These are phyloP conservation scores for Falco cherrug DNA, from an alignment of 2,797 vertebrate genomes.

Conservation along the genomic window DNA sequence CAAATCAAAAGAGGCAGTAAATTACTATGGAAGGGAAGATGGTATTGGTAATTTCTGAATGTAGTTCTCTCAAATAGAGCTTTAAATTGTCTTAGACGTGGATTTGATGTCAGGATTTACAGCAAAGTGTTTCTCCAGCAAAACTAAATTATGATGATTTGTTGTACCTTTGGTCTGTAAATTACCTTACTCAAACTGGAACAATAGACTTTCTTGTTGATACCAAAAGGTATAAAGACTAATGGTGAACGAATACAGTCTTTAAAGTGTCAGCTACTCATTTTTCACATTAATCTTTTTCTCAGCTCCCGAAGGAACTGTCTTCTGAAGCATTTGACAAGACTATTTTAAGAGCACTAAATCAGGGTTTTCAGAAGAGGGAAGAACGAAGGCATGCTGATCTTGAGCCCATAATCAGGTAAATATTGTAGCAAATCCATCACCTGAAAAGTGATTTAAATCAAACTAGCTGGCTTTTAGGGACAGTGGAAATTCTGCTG, in stretches of 20 bases:
- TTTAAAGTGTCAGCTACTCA: background rate
- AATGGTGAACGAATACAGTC: background rate
- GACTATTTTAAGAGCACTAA: slow-evolving; percentile 88
- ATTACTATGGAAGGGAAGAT: background rate
- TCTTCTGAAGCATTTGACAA: slow-evolving; percentile 90
- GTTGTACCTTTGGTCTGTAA: background rate
- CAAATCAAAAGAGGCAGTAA: background rate
- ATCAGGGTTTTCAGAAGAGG: slow-evolving; percentile 84
- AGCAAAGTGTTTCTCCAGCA: background rate
- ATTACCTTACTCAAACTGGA: background rate
- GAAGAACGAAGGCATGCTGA: slow-evolving; percentile 83
- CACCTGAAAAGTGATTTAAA: background rate
- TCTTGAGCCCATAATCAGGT: slow-evolving; percentile 88
- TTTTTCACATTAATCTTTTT: slow-evolving; percentile 15
- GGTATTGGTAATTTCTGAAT: background rate
- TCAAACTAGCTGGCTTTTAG: background rate
- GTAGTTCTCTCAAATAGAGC: background rate
- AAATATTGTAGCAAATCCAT: background rate
- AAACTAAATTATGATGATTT: background rate
- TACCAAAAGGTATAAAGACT: background rate
- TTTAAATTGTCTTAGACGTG: background rate
- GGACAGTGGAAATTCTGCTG: background rate
- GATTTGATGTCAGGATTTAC: background rate
- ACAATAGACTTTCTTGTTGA: background rate
- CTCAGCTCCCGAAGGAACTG: slow-evolving; percentile 91